Conservation (phyloP, 2,113 vertebrate genomes). For the Urocitellus parryii region DNA sequence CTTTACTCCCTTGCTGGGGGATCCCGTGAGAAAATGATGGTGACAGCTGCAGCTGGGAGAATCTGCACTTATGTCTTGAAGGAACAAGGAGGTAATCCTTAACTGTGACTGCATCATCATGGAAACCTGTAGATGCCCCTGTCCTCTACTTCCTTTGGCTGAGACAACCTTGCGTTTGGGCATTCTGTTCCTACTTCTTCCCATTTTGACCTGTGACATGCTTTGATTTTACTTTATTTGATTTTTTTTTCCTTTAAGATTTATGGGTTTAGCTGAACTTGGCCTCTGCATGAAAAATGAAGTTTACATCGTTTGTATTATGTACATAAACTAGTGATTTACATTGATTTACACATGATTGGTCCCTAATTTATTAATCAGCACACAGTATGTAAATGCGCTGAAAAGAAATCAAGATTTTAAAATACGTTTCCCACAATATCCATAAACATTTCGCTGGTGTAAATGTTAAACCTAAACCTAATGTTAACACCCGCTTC, state of each 20-base stretch:
- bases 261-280: slow-evolving; percentile 73
- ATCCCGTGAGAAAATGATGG: background rate
- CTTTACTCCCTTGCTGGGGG: background rate
- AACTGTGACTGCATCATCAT: background rate
- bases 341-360: slow-evolving; percentile 84
- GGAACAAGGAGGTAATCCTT: background rate
- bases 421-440: slow-evolving; percentile 85
- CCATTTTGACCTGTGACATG: slow-evolving; percentile 29
- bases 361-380: slow-evolving; percentile 85
- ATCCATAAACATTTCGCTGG: slow-evolving; percentile 85
- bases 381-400: slow-evolving; percentile 84
- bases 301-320: slow-evolving; percentile 73
- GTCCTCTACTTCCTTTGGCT: slow-evolving; percentile 2
- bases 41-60: background rate
- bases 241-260: slow-evolving; percentile 65
- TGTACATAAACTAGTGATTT: slow-evolving; percentile 81
- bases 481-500: slow-evolving; percentile 75
- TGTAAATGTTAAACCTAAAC: slow-evolving; percentile 83
- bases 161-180: background rate
- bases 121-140: background rate
- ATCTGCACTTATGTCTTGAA: background rate
- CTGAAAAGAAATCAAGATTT: slow-evolving; percentile 85
- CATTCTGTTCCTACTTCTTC: background rate
- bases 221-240: slow-evolving; percentile 47
- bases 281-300: slow-evolving; percentile 70